Evolutionary conservation across 2,797 vertebrate species (phyloP).

Genomic region (Cryptoprocta ferox): DNA sequence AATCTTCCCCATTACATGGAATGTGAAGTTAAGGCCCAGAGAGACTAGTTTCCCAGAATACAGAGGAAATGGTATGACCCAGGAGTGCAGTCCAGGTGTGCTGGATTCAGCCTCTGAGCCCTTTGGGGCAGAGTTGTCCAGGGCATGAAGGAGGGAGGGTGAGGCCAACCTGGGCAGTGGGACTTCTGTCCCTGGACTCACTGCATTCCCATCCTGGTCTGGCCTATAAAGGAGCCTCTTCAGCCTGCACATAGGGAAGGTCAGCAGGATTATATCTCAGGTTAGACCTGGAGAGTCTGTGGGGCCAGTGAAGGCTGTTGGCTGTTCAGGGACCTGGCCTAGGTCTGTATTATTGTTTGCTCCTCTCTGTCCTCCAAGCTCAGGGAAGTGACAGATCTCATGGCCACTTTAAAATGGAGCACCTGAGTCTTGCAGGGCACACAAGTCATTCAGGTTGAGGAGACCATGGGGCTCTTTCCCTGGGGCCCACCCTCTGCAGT

Average conservation of each 20-base stretch:
- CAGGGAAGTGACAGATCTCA: not conserved
- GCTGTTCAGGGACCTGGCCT: not conserved
- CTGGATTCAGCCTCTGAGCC: accelerated
- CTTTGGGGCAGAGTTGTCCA: accelerated
- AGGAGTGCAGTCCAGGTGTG: not conserved
- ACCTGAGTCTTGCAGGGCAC: not conserved
- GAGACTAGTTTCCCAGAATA: not conserved
- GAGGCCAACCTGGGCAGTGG: not conserved
- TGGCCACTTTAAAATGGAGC: not conserved
- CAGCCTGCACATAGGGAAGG: not conserved
- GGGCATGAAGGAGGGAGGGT: not conserved
- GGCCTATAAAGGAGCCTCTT: not conserved
- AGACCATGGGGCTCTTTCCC: not conserved
- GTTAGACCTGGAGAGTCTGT: not conserved
- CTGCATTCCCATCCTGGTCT: not conserved
- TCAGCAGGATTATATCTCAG: not conserved
- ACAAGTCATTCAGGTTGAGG: not conserved
- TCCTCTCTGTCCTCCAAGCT: not conserved
- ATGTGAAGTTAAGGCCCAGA: not conserved
- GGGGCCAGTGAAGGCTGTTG: not conserved
- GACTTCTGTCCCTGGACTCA: not conserved
- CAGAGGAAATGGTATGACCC: not conserved
- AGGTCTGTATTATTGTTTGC: not conserved
- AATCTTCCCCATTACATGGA: not conserved
- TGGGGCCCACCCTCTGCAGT: accelerated